Evolutionary conservation across 2,888 invertebrate genomes (phyloP).

Genomic region (Nemurella pictetii): DNA sequence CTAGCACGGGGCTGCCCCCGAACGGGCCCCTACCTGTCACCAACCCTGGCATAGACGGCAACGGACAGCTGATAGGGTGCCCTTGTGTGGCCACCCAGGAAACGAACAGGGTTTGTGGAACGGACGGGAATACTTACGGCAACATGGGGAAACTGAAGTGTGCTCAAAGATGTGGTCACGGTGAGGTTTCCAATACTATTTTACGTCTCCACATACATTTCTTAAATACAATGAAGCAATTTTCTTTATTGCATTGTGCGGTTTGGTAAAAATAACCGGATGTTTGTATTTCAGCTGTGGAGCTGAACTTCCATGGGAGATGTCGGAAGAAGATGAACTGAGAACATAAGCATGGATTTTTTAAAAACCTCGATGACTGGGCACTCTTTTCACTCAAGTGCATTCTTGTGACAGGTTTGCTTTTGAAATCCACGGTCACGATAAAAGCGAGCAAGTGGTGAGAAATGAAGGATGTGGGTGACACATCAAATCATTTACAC

Average conservation of each 20-base stretch:
- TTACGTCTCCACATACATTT: not conserved
- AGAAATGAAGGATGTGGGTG: too few relatives aligned
- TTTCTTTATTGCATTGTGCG: not conserved
- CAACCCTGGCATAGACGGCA: not conserved
- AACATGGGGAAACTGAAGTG: conserved; percentile 22
- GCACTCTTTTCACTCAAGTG: too few relatives aligned
- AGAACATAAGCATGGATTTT: too few relatives aligned
- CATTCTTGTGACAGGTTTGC: too few relatives aligned
- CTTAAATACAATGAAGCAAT: not conserved
- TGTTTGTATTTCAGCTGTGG: not conserved
- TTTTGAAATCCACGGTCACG: too few relatives aligned
- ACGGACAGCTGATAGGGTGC: conserved; percentile 4
- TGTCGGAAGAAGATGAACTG: not conserved
- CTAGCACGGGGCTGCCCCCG: not conserved
- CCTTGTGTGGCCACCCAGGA: not conserved
- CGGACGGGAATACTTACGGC: conserved; percentile 22
- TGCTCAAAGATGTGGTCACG: conserved; percentile 20
- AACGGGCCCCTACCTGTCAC: not conserved
- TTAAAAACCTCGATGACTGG: too few relatives aligned
- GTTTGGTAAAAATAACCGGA: not conserved
- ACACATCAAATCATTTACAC: too few relatives aligned
- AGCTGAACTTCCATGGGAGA: not conserved
- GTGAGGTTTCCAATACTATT: not conserved
- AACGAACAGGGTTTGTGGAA: conserved; percentile 14
- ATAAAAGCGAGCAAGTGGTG: too few relatives aligned